Conservation (phyloP, 2,797 vertebrate species). For the Picus viridis region DNA sequence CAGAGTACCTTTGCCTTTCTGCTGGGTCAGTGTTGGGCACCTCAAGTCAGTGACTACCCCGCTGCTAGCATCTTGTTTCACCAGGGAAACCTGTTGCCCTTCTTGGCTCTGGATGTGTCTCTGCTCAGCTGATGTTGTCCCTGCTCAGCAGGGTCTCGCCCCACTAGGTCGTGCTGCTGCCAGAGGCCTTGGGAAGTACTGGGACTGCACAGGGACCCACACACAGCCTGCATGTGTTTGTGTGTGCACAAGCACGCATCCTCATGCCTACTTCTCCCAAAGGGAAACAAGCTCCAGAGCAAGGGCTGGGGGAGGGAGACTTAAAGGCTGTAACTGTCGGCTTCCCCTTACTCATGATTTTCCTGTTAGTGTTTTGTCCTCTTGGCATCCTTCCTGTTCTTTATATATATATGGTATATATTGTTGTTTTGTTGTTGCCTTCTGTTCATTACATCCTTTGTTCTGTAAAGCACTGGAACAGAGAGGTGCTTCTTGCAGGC, state of each 20-base stretch:
- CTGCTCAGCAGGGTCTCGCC: too few species aligned
- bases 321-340: slow-evolving; percentile 36
- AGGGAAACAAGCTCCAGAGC: slow-evolving; percentile 57
- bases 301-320: slow-evolving; percentile 44
- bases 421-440: not conserved
- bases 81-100: too few species aligned
- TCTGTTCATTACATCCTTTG: slow-evolving; percentile 3
- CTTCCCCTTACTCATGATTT: slow-evolving; percentile 54
- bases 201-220: not conserved
- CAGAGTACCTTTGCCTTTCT: not conserved
- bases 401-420: slow-evolving; percentile 7
- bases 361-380: slow-evolving; percentile 74
- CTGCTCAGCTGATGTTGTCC: too few species aligned
- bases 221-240: not conserved
- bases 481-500: not conserved
- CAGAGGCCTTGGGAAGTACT: not conserved
- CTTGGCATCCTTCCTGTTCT: slow-evolving; percentile 68
- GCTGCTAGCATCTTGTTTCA: too few species aligned
- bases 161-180: too few species aligned
- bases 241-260: not conserved
- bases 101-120: too few species aligned
- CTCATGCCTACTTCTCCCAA: slow-evolving; percentile 4
- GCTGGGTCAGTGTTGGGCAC: not conserved
- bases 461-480: not conserved
- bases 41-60: rapidly evolving